phyloP scores from a whole-genome alignment of 2,113 vertebrate genomes.

The Pygoscelis antarcticus region DNA sequence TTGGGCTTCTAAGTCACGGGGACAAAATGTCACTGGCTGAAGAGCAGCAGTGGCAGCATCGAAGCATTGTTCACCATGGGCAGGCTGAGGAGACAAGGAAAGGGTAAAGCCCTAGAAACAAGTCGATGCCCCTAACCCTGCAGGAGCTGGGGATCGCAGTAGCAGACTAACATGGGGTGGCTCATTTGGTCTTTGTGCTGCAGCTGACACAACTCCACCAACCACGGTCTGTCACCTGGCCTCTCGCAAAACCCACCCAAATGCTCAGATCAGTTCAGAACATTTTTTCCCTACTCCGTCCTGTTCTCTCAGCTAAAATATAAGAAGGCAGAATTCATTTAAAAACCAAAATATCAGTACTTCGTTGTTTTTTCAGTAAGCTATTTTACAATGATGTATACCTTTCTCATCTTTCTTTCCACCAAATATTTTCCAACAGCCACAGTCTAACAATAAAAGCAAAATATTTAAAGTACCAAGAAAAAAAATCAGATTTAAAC shows the following conservation, averaged over 20 bases:
- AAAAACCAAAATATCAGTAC: background rate
- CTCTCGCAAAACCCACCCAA: background rate
- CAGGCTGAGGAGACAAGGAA: background rate
- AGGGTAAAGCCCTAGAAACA: background rate
- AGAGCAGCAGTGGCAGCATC: background rate
- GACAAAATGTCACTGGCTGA: background rate
- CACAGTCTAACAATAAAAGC: constrained; percentile 32
- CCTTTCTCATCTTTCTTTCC: constrained; percentile 48
- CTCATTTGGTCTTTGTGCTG: background rate
- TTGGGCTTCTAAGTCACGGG: background rate
- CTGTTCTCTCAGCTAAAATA: background rate
- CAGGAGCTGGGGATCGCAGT: accelerated
- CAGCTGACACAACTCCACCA: background rate
- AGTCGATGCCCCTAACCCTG: accelerated
- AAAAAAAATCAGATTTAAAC: background rate
- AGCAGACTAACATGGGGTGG: accelerated
- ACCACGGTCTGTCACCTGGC: background rate
- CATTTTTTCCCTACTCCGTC: background rate
- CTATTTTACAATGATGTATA: background rate
- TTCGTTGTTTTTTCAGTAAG: background rate
- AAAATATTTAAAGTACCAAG: constrained; percentile 10
- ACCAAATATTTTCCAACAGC: constrained; percentile 36
- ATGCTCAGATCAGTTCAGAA: background rate
- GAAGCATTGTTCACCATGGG: accelerated
- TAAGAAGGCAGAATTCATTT: background rate